Base-by-base conservation (phyloP, 2,113 vertebrate genomes). In the Neolamprologus sp. region DNA sequence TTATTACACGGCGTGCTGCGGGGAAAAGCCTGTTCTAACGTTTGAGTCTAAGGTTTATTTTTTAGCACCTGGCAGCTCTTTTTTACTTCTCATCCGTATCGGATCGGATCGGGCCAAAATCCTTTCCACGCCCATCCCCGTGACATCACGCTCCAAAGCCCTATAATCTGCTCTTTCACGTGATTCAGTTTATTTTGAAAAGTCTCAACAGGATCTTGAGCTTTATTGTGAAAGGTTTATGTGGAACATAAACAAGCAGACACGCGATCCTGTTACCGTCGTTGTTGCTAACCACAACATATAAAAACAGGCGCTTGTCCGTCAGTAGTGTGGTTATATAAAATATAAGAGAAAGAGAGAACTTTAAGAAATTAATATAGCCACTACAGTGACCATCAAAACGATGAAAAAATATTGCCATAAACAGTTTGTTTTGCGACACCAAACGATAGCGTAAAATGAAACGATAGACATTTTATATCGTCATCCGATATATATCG, bases 211-310 rank as follows among this genome's bases (percentile, higher is more conserved):
- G 42, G 40, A 42, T 42, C 3, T 42, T 13, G 40, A 42, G 40
- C 12, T 42, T 42, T 13, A 42, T 42, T 42, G 12, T 42, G 40
- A 42, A 7, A 33, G 31, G 31, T 33, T 33, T 33, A 33, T 33
- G 31, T 33, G 31, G 31, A 33, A 33, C 7, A 33, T 33, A 33
- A 33, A 33, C 31, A 33, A 33, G 31, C 31, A 3, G 31, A 33
- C 2, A 23, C 11, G 21, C 6, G 21, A 13, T 23, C 2, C 0
- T 26, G 6, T 26, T 26, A 26, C 21, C 11, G 0, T 26, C 0
- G 1, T 55, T 13, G 21, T 55, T 55, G 11, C 54, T 26, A 26
- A 55, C 21, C 2, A 0, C 54, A 7, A 55, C 0, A 0, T 2
- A 13, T 55, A 13, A 55, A 55, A 55, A 26, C 21, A 55, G 21